Base-by-base conservation (phyloP, 2,888 invertebrate species). In the Serrognathus titanus region DNA sequence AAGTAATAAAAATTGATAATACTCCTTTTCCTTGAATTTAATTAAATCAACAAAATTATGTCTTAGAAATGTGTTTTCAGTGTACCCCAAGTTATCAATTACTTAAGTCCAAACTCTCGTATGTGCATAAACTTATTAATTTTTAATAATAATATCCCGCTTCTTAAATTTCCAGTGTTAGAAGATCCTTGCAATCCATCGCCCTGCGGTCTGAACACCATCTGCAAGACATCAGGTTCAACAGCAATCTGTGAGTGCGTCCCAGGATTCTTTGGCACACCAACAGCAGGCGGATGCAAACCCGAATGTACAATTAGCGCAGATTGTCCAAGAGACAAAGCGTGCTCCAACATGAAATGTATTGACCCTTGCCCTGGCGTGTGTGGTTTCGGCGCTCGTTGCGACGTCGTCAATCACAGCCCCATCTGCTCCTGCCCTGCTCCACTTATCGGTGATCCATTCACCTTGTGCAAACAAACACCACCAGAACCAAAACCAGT, bases 301-400 rank as follows among this genome's bases (percentile, higher is more conserved):
- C 90, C 92, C 0, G 92, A 93, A 75, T 93, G 93, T 76, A 83
- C 90, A 10, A 84, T 91, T 4, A 91, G 88, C 72, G 85, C 90
- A 0, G 93, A 92, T 68, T 93, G 93, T 71, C 79, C 88, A 35
- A 83, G 84, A 61, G 81, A 89, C 63, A 83, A 83, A 69, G 88
- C 91, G 7, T 94, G 94, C 69, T 83, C 88, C 3, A 89, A 89
- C 70, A 85, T 86, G 61, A 91, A 87, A 75, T 94, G 93, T 69
- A 79, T 85, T 4, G 87, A 93, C 69, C 92, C 92, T 38, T 94
- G 93, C 66, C 83, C 84, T 12, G 90, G 91, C 38, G 85, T 88
- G 9, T 93, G 93, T 63, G 92, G 93, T 58, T 81, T 87, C 63
- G 83, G 84, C 49, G 89, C 94, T 1, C 79, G 85, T 63, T 94